phyloP scores from a whole-genome alignment of 2,888 invertebrate species.

The Syrphus vitripennis region DNA sequence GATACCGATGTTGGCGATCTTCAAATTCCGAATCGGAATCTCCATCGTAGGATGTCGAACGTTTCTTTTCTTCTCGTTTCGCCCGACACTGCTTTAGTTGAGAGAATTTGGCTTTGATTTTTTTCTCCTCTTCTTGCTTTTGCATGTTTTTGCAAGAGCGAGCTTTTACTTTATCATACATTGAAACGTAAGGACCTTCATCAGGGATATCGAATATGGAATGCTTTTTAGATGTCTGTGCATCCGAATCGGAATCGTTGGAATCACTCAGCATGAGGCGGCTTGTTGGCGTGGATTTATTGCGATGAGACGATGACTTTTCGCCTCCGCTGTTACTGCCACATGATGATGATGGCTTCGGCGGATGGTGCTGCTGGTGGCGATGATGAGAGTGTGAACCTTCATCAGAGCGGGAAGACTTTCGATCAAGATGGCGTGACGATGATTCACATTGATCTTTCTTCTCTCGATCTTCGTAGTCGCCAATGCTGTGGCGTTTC shows the following conservation, averaged over 20 bases:
- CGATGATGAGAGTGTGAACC: constrained; percentile 61
- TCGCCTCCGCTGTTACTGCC: constrained; percentile 67
- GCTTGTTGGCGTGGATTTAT: constrained; percentile 74
- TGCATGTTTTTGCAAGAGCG: constrained; percentile 96
- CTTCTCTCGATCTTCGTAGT: constrained; percentile 62
- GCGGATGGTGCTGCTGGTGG: constrained; percentile 72
- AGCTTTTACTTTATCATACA: constrained; percentile 98
- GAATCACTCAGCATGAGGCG: constrained; percentile 85
- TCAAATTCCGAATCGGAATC: constrained; percentile 88
- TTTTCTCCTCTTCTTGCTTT: constrained; percentile 94
- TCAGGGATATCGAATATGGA: constrained; percentile 95
- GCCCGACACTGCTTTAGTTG: constrained; percentile 93
- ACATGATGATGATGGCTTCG: constrained; percentile 67
- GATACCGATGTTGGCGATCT: constrained; percentile 76
- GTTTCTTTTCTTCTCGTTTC: constrained; percentile 93
- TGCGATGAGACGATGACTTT: constrained; percentile 72
- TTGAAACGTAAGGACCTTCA: constrained; percentile 93
- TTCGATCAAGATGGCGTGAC: constrained; percentile 75
- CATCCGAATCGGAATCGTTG: constrained; percentile 84
- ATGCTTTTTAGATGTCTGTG: constrained; percentile 86
- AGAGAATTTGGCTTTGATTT: constrained; percentile 94
- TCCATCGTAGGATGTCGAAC: constrained; percentile 94
- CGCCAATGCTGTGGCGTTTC: constrained; percentile 77
- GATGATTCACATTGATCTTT: constrained; percentile 67
- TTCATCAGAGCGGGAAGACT: constrained; percentile 75